A percentile compares a stretch with the other conserved stretches of the same genome.
These are phyloP conservation scores for Eilema depressum DNA, from an alignment of 2,888 invertebrate species.

Conservation along the genomic window DNA sequence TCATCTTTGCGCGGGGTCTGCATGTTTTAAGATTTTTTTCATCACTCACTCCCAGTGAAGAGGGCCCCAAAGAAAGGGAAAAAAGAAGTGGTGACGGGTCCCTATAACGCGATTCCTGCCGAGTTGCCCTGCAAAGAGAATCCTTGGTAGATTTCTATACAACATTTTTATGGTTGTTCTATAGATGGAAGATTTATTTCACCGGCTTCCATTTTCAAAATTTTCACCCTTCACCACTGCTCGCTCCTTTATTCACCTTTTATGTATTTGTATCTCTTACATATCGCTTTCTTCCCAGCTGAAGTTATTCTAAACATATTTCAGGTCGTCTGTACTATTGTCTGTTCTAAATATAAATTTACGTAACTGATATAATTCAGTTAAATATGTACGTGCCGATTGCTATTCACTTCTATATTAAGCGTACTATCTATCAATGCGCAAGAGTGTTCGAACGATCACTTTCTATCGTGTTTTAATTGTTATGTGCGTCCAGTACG, in stretches of 20 bases:
- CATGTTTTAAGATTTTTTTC: neutral
- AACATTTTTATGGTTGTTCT: too few relatives aligned
- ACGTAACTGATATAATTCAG: slow-evolving; percentile 57
- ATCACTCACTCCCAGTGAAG: too few relatives aligned
- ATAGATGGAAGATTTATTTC: too few relatives aligned
- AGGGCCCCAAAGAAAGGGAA: too few relatives aligned
- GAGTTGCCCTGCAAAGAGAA: too few relatives aligned
- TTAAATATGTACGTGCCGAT: slow-evolving; percentile 74
- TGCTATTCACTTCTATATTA: slow-evolving; percentile 74
- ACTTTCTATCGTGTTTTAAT: slow-evolving; percentile 85
- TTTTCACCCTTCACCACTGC: too few relatives aligned
- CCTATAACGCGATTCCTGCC: too few relatives aligned
- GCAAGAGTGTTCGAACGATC: slow-evolving; percentile 73
- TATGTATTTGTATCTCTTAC: neutral
- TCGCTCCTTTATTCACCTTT: neutral
- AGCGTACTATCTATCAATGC: slow-evolving; percentile 65
- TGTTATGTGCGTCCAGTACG: slow-evolving; percentile 77
- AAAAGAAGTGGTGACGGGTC: too few relatives aligned
- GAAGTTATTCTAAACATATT: neutral
- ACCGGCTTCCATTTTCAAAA: too few relatives aligned
- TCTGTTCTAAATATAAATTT: slow-evolving; percentile 21
- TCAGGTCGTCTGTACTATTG: neutral
- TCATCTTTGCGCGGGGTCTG: neutral
- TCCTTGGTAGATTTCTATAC: too few relatives aligned
- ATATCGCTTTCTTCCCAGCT: neutral